Conservation (phyloP, 2,113 vertebrate genomes). For the Leiothrix lutea region DNA sequence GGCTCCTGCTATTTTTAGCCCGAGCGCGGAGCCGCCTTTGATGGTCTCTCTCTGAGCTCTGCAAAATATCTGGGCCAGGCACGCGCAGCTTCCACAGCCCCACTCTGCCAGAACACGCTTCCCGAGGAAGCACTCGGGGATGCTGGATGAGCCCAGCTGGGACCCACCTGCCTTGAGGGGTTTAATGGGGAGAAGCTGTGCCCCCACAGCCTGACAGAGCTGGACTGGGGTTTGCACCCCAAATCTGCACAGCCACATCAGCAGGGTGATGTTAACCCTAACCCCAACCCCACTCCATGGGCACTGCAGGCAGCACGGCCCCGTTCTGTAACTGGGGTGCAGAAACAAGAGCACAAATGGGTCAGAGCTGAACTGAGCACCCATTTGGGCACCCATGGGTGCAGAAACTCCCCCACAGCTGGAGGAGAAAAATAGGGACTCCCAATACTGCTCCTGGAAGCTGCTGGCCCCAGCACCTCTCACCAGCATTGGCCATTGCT, state of each 20-base stretch:
- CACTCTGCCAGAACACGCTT: fast-evolving
- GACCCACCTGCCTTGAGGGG: fast-evolving
- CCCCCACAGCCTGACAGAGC: fast-evolving
- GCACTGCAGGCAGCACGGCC: fast-evolving
- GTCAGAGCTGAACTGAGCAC: background rate
- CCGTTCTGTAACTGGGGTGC: fast-evolving
- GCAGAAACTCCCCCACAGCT: background rate
- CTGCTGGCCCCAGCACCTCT: background rate
- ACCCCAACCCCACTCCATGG: background rate
- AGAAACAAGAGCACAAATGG: background rate
- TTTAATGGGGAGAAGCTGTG: fast-evolving
- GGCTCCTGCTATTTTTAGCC: background rate
- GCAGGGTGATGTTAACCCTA: fast-evolving
- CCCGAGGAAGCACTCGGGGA: background rate
- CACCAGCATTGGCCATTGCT: fast-evolving
- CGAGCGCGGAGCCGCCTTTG: background rate
- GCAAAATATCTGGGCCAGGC: background rate
- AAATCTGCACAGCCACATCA: background rate
- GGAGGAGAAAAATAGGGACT: background rate
- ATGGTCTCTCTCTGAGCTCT: background rate
- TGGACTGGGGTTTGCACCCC: fast-evolving
- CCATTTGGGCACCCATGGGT: background rate
- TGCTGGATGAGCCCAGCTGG: background rate
- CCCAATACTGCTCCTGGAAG: fast-evolving
- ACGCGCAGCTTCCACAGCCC: fast-evolving